Percentiles rank a stretch among this genome's conserved stretches.
phyloP scores from a whole-genome alignment of 2,888 invertebrate species.

The Cheilosia scutellata region DNA sequence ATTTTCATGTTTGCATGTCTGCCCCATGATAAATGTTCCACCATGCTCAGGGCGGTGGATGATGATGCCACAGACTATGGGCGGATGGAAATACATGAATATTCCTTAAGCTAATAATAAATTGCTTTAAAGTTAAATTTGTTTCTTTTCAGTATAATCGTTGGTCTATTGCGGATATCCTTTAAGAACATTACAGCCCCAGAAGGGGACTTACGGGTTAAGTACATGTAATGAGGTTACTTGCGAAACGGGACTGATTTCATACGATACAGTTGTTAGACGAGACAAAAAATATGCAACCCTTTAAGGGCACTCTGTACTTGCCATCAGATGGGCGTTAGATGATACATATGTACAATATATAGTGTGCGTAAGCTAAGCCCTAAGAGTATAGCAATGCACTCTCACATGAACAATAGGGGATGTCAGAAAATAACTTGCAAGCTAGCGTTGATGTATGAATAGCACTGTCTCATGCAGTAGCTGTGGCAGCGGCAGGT shows the following conservation, averaged over 20 bases:
- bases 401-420: conserved; percentile 18
- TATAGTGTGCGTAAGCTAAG: conserved; percentile 8
- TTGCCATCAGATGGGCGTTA: conserved; percentile 5
- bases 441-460: conserved; percentile 24
- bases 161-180: conserved; percentile 46
- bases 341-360: background rate
- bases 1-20: conserved; percentile 66
- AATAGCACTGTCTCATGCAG: conserved; percentile 23
- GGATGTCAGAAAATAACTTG: conserved; percentile 21
- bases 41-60: conserved; percentile 10
- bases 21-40: conserved; percentile 53
- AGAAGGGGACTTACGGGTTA: conserved; percentile 38
- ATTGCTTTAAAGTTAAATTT: conserved; percentile 42
- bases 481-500: conserved; percentile 34
- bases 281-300: conserved; percentile 4
- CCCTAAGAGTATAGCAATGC: background rate
- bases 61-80: conserved; percentile 31
- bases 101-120: conserved; percentile 65
- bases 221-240: conserved; percentile 58
- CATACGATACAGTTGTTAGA: conserved; percentile 4
- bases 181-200: conserved; percentile 12
- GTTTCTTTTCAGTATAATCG: conserved; percentile 23
- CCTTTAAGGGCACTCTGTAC: conserved; percentile 13
- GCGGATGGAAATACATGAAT: conserved; percentile 46
- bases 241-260: conserved; percentile 35